A percentile compares a stretch with the other conserved stretches of the same genome.
Evolutionary conservation across 1,140 invertebrate species (phyloP).

Genomic region (Drosophila mayri): DNA sequence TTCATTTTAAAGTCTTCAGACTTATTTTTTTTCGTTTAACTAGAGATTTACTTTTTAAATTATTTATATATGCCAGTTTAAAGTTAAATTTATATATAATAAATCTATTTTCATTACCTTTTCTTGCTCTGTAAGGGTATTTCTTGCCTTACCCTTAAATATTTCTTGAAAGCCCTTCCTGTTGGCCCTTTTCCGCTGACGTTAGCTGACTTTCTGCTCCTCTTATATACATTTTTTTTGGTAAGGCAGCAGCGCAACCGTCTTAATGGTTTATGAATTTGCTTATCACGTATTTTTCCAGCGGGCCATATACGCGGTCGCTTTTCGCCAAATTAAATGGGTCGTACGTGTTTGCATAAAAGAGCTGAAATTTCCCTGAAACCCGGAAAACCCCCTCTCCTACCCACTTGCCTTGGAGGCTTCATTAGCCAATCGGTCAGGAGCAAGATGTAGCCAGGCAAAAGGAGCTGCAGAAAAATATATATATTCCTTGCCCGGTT

Average conservation of each 20-base stretch:
- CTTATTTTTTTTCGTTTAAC: too few species aligned
- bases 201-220: slow-evolving; percentile 49
- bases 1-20: not conserved
- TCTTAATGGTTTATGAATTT: slow-evolving; percentile 80
- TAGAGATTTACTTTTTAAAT: not conserved
- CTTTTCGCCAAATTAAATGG: slow-evolving; percentile 77
- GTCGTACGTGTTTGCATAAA: slow-evolving; percentile 77
- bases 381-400: slow-evolving; percentile 4
- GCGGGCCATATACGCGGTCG: slow-evolving; percentile 63
- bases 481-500: slow-evolving; percentile 21
- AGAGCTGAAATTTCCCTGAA: slow-evolving; percentile 27
- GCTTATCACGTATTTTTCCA: slow-evolving; percentile 78
- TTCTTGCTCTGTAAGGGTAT: slow-evolving; percentile 11
- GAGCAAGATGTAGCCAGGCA: slow-evolving; percentile 14
- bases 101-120: not conserved
- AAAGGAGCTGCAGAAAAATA: slow-evolving; percentile 25
- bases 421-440: slow-evolving; percentile 55
- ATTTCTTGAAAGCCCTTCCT: not conserved
- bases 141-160: not conserved
- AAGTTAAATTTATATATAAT: not conserved
- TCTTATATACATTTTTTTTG: slow-evolving; percentile 3
- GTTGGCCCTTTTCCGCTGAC: slow-evolving; percentile 52
- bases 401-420: slow-evolving; percentile 3
- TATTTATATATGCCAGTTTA: not conserved
- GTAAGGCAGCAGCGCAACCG: slow-evolving; percentile 46